Evolutionary conservation across 2,888 invertebrate genomes (phyloP).

Genomic region (Callyntrura sp.): DNA sequence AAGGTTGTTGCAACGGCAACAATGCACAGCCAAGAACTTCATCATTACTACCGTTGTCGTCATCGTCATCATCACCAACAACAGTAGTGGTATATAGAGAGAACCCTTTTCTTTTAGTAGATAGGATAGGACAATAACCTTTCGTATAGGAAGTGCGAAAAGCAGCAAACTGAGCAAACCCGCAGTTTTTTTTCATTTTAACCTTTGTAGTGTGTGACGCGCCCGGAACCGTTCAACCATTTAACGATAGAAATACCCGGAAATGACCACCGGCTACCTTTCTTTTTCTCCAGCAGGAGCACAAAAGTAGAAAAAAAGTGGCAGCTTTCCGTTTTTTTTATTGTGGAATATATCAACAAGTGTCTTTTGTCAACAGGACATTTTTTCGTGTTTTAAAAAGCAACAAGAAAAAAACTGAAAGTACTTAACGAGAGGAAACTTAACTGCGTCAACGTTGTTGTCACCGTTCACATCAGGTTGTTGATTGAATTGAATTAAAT

Average conservation of each 20-base stretch:
- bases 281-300: slow-evolving; percentile 21
- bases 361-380: slow-evolving; percentile 29
- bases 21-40: slow-evolving; percentile 42
- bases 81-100: background rate
- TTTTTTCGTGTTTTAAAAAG: slow-evolving; percentile 33
- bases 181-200: slow-evolving; percentile 34
- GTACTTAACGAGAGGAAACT: background rate
- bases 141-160: background rate
- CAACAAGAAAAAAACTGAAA: slow-evolving; percentile 10
- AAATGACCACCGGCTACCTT: slow-evolving; percentile 22
- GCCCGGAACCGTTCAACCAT: slow-evolving; percentile 13
- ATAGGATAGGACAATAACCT: background rate
- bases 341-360: slow-evolving; percentile 56
- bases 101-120: slow-evolving; percentile 45
- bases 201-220: background rate
- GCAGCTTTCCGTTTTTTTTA: background rate
- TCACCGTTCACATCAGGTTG: background rate
- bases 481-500: slow-evolving; percentile 49
- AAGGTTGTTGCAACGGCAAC: slow-evolving; percentile 12
- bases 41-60: background rate
- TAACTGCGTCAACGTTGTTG: background rate
- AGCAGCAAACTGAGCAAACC: background rate
- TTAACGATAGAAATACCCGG: background rate
- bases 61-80: slow-evolving; percentile 28
- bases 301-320: no score